Evolutionary conservation across 1,140 invertebrate genomes (phyloP).

Genomic region (Trinorchestia longiramus): DNA sequence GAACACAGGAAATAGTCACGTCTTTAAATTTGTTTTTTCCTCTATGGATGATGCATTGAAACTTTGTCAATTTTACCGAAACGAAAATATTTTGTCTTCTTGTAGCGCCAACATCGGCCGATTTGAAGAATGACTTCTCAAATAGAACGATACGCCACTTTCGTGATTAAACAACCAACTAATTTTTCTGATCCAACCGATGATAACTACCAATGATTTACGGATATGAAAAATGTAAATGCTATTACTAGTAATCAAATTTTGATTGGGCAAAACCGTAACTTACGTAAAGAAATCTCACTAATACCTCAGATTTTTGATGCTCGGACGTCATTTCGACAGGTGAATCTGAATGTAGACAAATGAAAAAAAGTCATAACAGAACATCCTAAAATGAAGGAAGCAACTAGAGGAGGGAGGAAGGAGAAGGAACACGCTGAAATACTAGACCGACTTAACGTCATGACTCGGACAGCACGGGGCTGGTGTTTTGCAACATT

Average conservation of each 20-base stretch:
- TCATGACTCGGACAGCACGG: constrained; percentile 18
- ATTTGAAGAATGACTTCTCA: background rate
- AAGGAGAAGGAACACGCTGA: background rate
- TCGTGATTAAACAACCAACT: background rate
- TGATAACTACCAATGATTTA: background rate
- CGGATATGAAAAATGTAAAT: background rate
- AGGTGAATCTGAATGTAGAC: background rate
- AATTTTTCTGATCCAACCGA: background rate
- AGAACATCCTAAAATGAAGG: constrained; percentile 12
- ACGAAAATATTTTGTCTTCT: background rate
- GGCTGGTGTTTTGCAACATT: constrained; percentile 10
- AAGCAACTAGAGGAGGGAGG: background rate
- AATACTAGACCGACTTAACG: background rate
- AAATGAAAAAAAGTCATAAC: background rate
- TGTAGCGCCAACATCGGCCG: background rate
- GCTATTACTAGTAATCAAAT: background rate
- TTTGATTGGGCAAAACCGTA: background rate
- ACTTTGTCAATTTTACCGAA: no score
- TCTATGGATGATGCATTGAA: background rate
- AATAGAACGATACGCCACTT: background rate
- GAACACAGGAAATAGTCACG: background rate
- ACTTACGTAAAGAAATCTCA: background rate
- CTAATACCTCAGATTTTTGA: background rate
- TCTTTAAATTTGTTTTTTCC: background rate
- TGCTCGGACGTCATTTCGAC: background rate